Base-by-base conservation (phyloP, 1,140 invertebrate species). In the Trichoplusia ni region DNA sequence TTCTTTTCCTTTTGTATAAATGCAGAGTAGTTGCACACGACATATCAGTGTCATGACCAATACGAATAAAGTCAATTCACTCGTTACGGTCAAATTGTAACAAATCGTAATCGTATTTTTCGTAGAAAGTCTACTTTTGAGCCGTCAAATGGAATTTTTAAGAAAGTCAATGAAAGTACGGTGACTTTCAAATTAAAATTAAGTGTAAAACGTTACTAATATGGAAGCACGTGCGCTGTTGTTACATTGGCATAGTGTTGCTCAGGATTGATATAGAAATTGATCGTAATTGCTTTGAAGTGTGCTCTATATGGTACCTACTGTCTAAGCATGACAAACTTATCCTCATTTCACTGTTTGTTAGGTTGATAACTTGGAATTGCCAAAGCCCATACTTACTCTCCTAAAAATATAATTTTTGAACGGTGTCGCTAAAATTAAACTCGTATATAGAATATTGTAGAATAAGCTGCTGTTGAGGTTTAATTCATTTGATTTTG, bases 101-200 rank as follows among this genome's bases (percentile, higher is more conserved):
- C 16, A 37, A 11, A 42, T 23, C 25, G 16, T 47, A 29, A 9
- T 13, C 16, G 18, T 9, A 58, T 58, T 44, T 58, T 58, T 16
- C 9, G 29, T 42, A 58, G 54, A 58, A 58, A 58, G 51, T 31
- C 1, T 42, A 47, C 44, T 18, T 21, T 29, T 16, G 25, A 18
- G 25, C 42, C 27, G n/a, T 27, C 21, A 35, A 18, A 42, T 27
- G 4, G 38, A 5, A 18, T 13, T 42, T 58, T n/a, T 5, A 31
- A 42, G 54, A 58, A 54, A 38, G 53, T 14, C 13, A 29, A 56
- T 40, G 53, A 56, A 58, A 44, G 38, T 40, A 11, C 13, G n/a
- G n/a, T 38, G 38, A 56, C 54, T 58, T 58, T 58, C 38, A 58
- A 42, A 44, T 29, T 47, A 6, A 29, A 47, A 47, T 47, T 29